Evolutionary conservation across 2,888 invertebrate genomes (phyloP), one percentile per base, ranked within the genome.

Genomic region (Choreutis nemorana): DNA sequence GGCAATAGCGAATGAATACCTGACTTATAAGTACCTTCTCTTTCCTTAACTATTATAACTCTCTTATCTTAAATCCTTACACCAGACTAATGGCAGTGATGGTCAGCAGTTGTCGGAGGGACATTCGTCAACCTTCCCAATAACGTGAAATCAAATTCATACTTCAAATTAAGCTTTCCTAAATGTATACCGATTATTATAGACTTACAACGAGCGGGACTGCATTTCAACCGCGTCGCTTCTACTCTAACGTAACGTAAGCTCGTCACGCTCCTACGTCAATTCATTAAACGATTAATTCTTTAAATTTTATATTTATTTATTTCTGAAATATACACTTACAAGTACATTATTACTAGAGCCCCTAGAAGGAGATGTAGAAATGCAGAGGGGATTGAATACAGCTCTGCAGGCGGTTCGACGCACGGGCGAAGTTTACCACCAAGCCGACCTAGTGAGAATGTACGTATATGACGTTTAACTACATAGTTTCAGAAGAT

Each of bases 11-110:
- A 33, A 27, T 12, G 14, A 31, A 21, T 29, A 35, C 13, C 22
- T 18, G 28, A 18, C 32, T 30, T 35, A 31, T 26, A 14, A 28
- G 26, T 14, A 22, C 9, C 22, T 22, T 10, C 21, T 44, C 43
- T 38, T 43, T 31, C 40, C 34, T 57, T 66, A 50, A 50, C 43
- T 45, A 52, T 51, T 50, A 41, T 42, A 45, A 33, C 26, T 47
- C 41, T 32, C 48, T 52, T 58, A 56, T 44, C 30, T 43, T 51
- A 52, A 45, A 40, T 54, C 45, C 60, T 63, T 65, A 66, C 37
- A 47, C 41, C 42, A 54, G 42, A 48, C 60, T 65, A 68, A 64
- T 77, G 77, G 77, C 77, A 77, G 77, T 77, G 70, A 45, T 62
- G 56, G 55, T 62, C 51, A 63, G 68, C 65, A 60, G 67, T 65